phyloP scores from a whole-genome alignment of 2,888 invertebrate species.

The Troides aeacus region DNA sequence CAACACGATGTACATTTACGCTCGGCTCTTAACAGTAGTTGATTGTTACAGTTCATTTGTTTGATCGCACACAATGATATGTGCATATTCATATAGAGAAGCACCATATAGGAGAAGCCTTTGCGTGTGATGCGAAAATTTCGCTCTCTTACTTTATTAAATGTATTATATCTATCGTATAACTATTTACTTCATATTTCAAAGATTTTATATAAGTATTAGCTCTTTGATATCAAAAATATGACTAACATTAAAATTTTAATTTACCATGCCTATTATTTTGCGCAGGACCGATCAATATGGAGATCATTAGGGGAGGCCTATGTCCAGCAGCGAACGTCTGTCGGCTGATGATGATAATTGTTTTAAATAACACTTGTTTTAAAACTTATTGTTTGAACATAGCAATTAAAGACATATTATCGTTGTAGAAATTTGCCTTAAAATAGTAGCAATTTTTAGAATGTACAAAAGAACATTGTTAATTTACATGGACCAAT shows the following conservation, averaged over 20 bases:
- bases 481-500: neutral
- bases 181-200: too few relatives aligned
- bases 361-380: too few relatives aligned
- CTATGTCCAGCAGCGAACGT: too few relatives aligned
- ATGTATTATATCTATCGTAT: neutral
- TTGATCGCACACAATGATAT: slow-evolving; percentile 48
- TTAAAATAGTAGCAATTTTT: slow-evolving; percentile 14
- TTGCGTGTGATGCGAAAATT: slow-evolving; percentile 51
- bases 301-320: too few relatives aligned
- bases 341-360: too few relatives aligned
- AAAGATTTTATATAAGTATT: too few relatives aligned
- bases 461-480: neutral
- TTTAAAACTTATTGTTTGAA: too few relatives aligned
- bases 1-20: slow-evolving; percentile 72
- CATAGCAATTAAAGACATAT: too few relatives aligned
- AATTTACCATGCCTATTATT: too few relatives aligned
- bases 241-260: too few relatives aligned
- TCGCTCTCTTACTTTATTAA: neutral
- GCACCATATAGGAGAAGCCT: slow-evolving; percentile 61
- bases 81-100: slow-evolving; percentile 63
- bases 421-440: slow-evolving; percentile 16
- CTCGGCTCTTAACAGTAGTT: slow-evolving; percentile 65
- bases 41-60: slow-evolving; percentile 58
- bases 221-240: too few relatives aligned
- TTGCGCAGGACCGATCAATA: too few relatives aligned